A percentile compares a stretch with the other conserved stretches of the same genome.
phyloP scores from a whole-genome alignment of 1,140 invertebrate genomes.

The Ceratina calcarata region DNA sequence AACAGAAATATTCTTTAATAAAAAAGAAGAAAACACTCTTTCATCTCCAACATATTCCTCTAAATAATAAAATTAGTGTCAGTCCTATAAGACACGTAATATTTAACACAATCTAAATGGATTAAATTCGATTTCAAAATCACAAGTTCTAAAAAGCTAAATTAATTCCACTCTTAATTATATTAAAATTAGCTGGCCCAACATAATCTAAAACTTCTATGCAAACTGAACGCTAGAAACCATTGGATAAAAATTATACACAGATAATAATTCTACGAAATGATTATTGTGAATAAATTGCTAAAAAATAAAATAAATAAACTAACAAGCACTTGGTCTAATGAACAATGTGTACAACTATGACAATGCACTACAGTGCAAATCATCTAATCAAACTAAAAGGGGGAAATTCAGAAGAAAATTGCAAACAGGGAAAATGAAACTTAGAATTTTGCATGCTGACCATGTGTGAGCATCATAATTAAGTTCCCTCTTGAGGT shows the following conservation, averaged over 20 bases:
- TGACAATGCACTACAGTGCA: not conserved
- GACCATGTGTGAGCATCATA: conserved; percentile 70
- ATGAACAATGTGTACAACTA: not conserved
- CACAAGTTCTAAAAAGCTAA: not conserved
- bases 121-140: not conserved
- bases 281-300: not conserved
- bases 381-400: conserved; percentile 21
- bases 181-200: not conserved
- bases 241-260: not conserved
- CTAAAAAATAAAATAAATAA: conserved; percentile 1
- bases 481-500: conserved; percentile 66
- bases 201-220: not conserved
- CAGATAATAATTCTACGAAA: not conserved
- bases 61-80: conserved; percentile 15
- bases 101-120: not conserved
- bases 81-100: not conserved
- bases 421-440: conserved; percentile 23
- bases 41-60: not conserved
- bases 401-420: conserved; percentile 19
- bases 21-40: not conserved
- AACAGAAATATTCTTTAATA: not conserved
- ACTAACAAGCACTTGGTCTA: not conserved
- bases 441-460: conserved; percentile 73
- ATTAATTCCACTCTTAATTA: not conserved
- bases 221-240: not conserved